Evolutionary conservation across 2,888 invertebrate genomes (phyloP).

Genomic region (Candidula unifasciata): DNA sequence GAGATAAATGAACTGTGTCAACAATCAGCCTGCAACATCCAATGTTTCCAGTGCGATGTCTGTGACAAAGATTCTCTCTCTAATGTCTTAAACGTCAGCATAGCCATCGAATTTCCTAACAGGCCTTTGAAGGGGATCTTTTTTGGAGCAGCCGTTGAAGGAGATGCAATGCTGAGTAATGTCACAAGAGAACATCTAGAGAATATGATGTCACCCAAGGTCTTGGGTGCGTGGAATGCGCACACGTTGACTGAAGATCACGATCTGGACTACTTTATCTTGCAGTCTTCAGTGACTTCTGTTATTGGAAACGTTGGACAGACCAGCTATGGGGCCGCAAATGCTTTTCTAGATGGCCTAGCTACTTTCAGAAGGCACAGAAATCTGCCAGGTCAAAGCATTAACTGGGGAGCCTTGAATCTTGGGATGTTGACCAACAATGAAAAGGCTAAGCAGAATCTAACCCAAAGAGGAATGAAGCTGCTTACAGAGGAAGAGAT

Average conservation of each 20-base stretch:
- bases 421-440: conserved; percentile 60
- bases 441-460: conserved; percentile 5
- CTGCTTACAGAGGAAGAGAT: conserved; percentile 50
- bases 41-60: conserved; percentile 59
- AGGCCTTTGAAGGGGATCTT: conserved; percentile 62
- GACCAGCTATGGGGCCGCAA: conserved; percentile 67
- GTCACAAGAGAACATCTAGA: conserved; percentile 57
- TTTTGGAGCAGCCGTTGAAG: conserved; percentile 63
- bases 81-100: conserved; percentile 38
- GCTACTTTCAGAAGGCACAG: conserved; percentile 59
- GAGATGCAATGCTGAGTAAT: conserved; percentile 53
- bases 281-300: conserved; percentile 66
- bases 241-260: conserved; percentile 58
- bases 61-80: conserved; percentile 55
- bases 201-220: conserved; percentile 61
- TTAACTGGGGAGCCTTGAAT: conserved; percentile 67
- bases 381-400: conserved; percentile 61
- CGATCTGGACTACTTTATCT: conserved; percentile 64
- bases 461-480: conserved; percentile 49
- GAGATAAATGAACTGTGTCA: conserved; percentile 51
- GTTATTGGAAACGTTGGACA: conserved; percentile 66
- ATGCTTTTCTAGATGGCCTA: conserved; percentile 66
- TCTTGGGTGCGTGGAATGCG: conserved; percentile 66
- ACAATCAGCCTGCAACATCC: conserved; percentile 52
- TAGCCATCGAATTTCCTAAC: conserved; percentile 47